A percentile compares a stretch with the other conserved stretches of the same genome.
Evolutionary conservation across 1,140 invertebrate genomes (phyloP).

Genomic region (Platorchestia sp.): DNA sequence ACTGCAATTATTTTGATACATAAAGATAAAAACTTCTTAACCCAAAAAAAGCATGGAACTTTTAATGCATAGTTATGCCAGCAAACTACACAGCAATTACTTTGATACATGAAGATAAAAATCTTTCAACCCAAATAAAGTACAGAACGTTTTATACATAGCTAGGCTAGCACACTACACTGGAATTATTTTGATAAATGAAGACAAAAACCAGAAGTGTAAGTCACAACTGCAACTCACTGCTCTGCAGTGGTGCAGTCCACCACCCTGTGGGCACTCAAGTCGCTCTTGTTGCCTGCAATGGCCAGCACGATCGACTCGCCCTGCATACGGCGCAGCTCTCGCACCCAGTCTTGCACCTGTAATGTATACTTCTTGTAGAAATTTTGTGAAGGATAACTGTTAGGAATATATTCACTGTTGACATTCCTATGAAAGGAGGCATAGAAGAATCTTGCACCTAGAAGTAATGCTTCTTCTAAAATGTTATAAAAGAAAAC

Average conservation of each 20-base stretch:
- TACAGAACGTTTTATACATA: too few species aligned
- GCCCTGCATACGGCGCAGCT: conserved; percentile 95
- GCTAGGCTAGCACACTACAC: too few species aligned
- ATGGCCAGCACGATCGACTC: conserved; percentile 92
- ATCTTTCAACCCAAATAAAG: too few species aligned
- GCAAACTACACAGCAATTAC: too few species aligned
- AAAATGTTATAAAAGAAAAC: too few species aligned
- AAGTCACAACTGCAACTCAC: neutral
- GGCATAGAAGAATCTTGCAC: neutral
- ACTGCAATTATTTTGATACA: too few species aligned
- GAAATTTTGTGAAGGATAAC: neutral
- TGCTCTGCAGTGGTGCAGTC: conserved; percentile 45
- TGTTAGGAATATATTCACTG: neutral
- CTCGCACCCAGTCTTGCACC: conserved; percentile 99
- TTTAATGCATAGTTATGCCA: too few species aligned
- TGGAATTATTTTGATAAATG: too few species aligned
- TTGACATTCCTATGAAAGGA: neutral
- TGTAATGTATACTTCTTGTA: conserved; percentile 70
- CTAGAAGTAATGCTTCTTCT: neutral
- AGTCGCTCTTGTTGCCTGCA: conserved; percentile 97
- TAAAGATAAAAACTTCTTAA: too few species aligned
- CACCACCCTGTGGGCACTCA: conserved; percentile 70
- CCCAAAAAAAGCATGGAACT: too few species aligned
- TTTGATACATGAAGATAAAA: too few species aligned
- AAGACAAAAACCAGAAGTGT: too few species aligned